Conservation (phyloP, 1,140 invertebrate genomes). For the Penaeus japonicus region DNA sequence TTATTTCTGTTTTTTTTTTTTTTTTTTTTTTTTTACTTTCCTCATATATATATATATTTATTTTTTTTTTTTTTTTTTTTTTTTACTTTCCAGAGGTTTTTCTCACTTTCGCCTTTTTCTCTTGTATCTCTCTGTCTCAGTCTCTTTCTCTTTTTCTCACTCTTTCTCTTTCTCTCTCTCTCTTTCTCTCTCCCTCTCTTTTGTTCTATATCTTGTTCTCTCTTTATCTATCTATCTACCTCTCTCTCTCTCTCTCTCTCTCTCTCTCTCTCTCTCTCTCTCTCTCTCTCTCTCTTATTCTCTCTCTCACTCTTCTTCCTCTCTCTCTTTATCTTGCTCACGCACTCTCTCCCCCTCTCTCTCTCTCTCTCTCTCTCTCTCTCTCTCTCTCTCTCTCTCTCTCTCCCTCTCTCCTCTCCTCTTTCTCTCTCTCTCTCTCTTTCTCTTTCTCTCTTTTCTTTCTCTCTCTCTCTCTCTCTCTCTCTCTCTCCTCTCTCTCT, state of each 20-base stretch:
- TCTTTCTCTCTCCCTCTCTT: neutral
- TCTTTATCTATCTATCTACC: no score
- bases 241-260: neutral
- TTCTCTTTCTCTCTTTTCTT: neutral
- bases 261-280: slow-evolving; percentile 6
- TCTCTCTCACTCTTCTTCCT: neutral
- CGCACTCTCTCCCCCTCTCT: slow-evolving; percentile 4
- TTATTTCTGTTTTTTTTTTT: neutral
- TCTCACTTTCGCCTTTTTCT: no score
- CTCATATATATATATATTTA: no score
- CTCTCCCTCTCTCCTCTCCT: neutral
- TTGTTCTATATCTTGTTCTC: neutral
- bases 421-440: no score
- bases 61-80: no score
- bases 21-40: no score
- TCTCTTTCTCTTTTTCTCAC: neutral
- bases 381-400: neutral
- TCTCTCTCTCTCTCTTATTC: neutral
- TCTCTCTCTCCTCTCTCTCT: no score
- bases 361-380: slow-evolving; percentile 1
- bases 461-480: no score
- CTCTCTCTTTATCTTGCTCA: no score
- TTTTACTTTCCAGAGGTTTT: no score
- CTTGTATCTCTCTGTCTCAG: neutral
- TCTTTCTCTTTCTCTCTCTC: neutral